A percentile compares a stretch with the other conserved stretches of the same genome.
Conservation (phyloP, 2,888 invertebrate genomes). For the Hyposoter didymator region DNA sequence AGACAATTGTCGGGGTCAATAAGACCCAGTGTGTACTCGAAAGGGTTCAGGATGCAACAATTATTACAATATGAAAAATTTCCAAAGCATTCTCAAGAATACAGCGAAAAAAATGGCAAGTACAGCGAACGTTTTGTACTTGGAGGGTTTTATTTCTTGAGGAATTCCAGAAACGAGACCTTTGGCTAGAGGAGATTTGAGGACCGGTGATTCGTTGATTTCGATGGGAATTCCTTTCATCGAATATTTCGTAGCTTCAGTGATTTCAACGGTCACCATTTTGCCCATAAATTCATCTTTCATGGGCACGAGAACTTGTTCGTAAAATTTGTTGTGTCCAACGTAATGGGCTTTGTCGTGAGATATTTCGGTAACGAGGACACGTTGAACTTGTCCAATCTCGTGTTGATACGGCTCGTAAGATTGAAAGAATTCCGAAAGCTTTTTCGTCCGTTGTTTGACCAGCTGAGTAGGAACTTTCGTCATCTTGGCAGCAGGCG, state of each 20-base stretch:
- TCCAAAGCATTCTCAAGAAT: constrained; percentile 81
- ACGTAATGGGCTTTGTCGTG: constrained; percentile 96
- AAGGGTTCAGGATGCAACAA: background rate
- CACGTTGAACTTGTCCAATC: constrained; percentile 89
- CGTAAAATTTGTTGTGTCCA: constrained; percentile 97
- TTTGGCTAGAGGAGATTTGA: constrained; percentile 85
- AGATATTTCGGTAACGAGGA: constrained; percentile 96
- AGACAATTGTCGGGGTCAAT: no score
- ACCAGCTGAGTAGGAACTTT: constrained; percentile 94
- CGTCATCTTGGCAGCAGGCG: constrained; percentile 96
- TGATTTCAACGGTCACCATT: constrained; percentile 91
- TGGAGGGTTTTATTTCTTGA: constrained; percentile 73
- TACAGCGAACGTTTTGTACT: constrained; percentile 78
- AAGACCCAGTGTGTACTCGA: background rate
- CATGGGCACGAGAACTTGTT: constrained; percentile 95
- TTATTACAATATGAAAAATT: constrained; percentile 72
- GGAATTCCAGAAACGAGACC: constrained; percentile 86
- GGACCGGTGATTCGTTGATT: constrained; percentile 82
- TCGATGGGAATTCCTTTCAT: constrained; percentile 90
- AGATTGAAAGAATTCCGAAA: constrained; percentile 95
- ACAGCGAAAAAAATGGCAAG: constrained; percentile 78
- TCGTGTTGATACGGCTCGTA: constrained; percentile 93
- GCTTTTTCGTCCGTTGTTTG: constrained; percentile 93
- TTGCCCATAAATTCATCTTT: constrained; percentile 92
- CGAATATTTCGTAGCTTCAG: constrained; percentile 90